Percentiles rank a stretch among this genome's conserved stretches.
phyloP scores from a whole-genome alignment of 2,113 vertebrate genomes.

The Xenopus borealis region DNA sequence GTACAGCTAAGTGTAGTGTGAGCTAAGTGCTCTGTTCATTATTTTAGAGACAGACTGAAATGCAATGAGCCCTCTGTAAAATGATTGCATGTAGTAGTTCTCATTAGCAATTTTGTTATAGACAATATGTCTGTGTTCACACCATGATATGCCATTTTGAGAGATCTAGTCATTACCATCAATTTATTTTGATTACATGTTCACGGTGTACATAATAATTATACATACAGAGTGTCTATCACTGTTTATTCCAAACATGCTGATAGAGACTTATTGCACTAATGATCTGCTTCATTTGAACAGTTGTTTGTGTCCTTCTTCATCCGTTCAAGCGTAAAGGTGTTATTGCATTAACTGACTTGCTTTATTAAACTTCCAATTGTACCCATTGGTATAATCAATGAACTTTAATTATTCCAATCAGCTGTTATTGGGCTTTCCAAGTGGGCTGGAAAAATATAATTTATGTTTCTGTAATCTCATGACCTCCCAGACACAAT shows the following conservation, averaged over 20 bases:
- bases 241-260: slow-evolving; percentile 29
- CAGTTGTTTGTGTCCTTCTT: slow-evolving; percentile 38
- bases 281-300: slow-evolving; percentile 42
- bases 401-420: slow-evolving; percentile 54
- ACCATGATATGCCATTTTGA: slow-evolving; percentile 35
- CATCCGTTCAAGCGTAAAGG: slow-evolving; percentile 42
- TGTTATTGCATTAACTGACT: slow-evolving; percentile 42
- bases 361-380: slow-evolving; percentile 48
- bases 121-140: slow-evolving; percentile 20
- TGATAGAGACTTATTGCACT: slow-evolving; percentile 41
- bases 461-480: slow-evolving; percentile 1
- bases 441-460: slow-evolving; percentile 27
- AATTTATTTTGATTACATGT: slow-evolving; percentile 40
- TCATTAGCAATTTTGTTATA: slow-evolving; percentile 31
- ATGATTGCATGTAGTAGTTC: slow-evolving; percentile 35
- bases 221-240: slow-evolving; percentile 32
- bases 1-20: no score
- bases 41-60: slow-evolving; percentile 12
- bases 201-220: slow-evolving; percentile 44
- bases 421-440: slow-evolving; percentile 30
- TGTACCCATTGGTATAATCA: slow-evolving; percentile 47
- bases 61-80: slow-evolving; percentile 25
- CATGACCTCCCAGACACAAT: background rate
- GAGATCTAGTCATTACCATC: slow-evolving; percentile 41
- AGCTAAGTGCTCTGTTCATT: slow-evolving; percentile 16